A percentile compares a stretch with the other conserved stretches of the same genome.
Evolutionary conservation across 2,113 vertebrate species (phyloP).

Genomic region (Tyto alba): DNA sequence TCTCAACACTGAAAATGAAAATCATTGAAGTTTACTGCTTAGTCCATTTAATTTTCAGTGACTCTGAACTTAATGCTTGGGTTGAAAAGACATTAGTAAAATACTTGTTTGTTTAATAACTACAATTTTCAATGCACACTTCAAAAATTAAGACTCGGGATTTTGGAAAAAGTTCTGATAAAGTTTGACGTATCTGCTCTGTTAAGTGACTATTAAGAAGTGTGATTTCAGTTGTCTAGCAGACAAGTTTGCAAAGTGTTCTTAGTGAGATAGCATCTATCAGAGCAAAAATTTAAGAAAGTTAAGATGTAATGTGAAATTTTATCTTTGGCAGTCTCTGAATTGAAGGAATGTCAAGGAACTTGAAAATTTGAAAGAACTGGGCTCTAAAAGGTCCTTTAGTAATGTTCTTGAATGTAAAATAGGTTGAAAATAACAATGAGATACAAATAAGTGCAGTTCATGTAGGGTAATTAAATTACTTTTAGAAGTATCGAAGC

Average conservation of each 20-base stretch:
- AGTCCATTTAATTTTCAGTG: conserved; percentile 14
- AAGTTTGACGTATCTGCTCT: background rate
- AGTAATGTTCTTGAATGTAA: background rate
- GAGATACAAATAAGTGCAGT: background rate
- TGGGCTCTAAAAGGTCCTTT: background rate
- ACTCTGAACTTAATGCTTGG: background rate
- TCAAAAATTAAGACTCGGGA: background rate
- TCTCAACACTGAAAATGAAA: background rate
- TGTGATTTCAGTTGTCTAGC: background rate
- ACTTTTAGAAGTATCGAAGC: background rate
- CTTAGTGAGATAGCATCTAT: background rate
- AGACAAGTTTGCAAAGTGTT: background rate
- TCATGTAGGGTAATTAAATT: background rate
- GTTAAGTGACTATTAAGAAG: background rate
- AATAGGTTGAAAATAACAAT: background rate
- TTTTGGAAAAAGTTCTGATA: background rate
- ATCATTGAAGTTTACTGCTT: background rate
- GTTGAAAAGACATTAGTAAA: background rate
- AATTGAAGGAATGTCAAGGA: background rate
- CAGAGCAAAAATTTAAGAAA: background rate
- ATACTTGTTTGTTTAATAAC: background rate
- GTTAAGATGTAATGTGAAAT: background rate
- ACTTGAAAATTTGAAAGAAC: background rate
- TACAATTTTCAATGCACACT: background rate
- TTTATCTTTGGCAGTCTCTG: background rate